Evolutionary conservation across 2,113 vertebrate species (phyloP).

Genomic region (Acanthisitta chloris): DNA sequence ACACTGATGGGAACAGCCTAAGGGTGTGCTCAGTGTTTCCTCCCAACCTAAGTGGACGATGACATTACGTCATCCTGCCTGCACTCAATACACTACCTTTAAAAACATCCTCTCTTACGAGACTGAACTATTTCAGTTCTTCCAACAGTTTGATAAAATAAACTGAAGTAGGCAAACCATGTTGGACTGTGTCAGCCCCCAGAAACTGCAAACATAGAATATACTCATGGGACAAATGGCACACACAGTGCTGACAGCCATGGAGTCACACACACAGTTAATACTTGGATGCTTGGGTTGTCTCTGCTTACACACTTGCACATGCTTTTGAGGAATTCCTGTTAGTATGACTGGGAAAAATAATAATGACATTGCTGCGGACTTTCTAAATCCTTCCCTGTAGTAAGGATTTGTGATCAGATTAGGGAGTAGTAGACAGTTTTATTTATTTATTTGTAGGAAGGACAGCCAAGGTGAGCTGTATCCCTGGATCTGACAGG

Average conservation of each 20-base stretch:
- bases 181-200: neutral
- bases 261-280: rapidly evolving
- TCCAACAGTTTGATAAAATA: neutral
- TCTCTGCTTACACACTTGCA: neutral
- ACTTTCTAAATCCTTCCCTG: conserved; percentile 12
- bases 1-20: neutral
- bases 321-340: conserved; percentile 32
- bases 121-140: neutral
- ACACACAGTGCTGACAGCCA: neutral
- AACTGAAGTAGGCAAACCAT: neutral
- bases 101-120: neutral
- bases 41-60: neutral
- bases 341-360: neutral
- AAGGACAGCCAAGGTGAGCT: conserved; percentile 51
- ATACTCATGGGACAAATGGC: rapidly evolving
- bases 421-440: neutral
- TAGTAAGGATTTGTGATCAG: conserved; percentile 38
- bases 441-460: conserved; percentile 43
- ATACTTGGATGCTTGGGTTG: rapidly evolving
- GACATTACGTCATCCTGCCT: neutral
- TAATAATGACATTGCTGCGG: neutral
- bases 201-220: neutral
- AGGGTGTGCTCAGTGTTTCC: neutral
- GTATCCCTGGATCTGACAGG: neutral
- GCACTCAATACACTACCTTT: neutral